A percentile compares a stretch with the other conserved stretches of the same genome.
Conservation (phyloP, 2,113 vertebrate species). For the Trichomycterus rosablanca region DNA sequence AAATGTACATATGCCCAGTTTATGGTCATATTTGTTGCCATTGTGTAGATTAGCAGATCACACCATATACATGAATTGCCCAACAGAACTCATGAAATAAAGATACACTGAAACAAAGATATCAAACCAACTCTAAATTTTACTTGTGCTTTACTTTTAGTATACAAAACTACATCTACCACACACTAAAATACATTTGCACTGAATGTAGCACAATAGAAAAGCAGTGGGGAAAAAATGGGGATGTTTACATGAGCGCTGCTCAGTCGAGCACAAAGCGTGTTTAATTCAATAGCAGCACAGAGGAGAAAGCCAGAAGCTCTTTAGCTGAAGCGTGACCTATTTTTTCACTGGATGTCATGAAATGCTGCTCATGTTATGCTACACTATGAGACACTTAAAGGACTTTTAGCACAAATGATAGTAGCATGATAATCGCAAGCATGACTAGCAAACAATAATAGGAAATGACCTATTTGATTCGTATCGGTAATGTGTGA, state of each 20-base stretch:
- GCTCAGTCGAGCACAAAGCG: slow-evolving; percentile 78
- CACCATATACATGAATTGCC: no score
- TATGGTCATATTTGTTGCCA: no score
- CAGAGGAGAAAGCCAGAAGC: slow-evolving; percentile 80
- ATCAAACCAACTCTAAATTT: no score
- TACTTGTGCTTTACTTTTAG: no score
- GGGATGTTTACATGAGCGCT: slow-evolving; percentile 55
- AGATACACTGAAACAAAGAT: no score
- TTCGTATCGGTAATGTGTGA: not conserved
- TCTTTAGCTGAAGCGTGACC: slow-evolving; percentile 80
- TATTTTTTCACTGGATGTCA: slow-evolving; percentile 82
- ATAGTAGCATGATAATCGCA: no score
- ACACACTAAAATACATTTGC: slow-evolving; percentile 10
- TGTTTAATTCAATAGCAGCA: slow-evolving; percentile 87
- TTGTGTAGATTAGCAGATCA: no score
- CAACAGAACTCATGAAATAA: no score
- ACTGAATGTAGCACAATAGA: slow-evolving; percentile 6
- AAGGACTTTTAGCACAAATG: not conserved
- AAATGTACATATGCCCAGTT: no score
- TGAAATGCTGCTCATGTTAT: slow-evolving; percentile 38
- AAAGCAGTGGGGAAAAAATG: slow-evolving; percentile 41
- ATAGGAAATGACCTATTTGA: no score
- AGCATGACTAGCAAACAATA: not conserved
- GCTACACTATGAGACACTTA: not conserved
- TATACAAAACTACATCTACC: no score